Conservation (phyloP, 2,888 invertebrate species). For the Anthophora plumipes region DNA sequence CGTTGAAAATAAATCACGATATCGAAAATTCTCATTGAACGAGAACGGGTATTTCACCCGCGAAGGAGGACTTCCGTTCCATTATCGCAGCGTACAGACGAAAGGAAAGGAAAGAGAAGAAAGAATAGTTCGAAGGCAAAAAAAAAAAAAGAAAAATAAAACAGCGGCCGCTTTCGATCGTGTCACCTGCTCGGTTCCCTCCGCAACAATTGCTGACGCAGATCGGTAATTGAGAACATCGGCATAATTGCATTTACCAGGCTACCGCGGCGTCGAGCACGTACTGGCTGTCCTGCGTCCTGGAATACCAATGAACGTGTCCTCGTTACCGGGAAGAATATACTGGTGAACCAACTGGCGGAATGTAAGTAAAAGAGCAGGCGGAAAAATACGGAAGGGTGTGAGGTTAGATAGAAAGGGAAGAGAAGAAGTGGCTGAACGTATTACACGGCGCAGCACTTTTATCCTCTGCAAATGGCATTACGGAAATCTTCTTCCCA, state of each 20-base stretch:
- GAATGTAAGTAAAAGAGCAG: constrained; percentile 47
- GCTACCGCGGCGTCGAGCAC: constrained; percentile 71
- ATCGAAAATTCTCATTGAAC: background rate
- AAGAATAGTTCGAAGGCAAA: constrained; percentile 1
- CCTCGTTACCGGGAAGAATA: constrained; percentile 68
- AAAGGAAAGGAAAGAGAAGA: background rate
- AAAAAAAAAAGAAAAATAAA: too few relatives aligned
- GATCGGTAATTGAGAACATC: constrained; percentile 79
- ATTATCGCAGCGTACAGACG: background rate
- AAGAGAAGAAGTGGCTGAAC: constrained; percentile 36
- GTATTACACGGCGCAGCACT: constrained; percentile 61
- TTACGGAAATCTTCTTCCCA: constrained; percentile 45
- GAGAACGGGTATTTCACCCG: background rate
- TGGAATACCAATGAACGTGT: constrained; percentile 78
- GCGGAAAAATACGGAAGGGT: background rate
- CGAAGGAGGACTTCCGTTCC: background rate
- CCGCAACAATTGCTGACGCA: constrained; percentile 77
- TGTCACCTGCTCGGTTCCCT: constrained; percentile 68
- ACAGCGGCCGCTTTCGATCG: constrained; percentile 44
- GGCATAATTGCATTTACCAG: constrained; percentile 77
- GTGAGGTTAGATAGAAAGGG: background rate
- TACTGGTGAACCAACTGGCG: constrained; percentile 44
- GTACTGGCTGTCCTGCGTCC: constrained; percentile 68
- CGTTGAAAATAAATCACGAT: background rate
- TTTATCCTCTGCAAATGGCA: constrained; percentile 56